Base-by-base conservation (phyloP, 2,888 invertebrate genomes). In the Leptinotarsa rubiginosa region DNA sequence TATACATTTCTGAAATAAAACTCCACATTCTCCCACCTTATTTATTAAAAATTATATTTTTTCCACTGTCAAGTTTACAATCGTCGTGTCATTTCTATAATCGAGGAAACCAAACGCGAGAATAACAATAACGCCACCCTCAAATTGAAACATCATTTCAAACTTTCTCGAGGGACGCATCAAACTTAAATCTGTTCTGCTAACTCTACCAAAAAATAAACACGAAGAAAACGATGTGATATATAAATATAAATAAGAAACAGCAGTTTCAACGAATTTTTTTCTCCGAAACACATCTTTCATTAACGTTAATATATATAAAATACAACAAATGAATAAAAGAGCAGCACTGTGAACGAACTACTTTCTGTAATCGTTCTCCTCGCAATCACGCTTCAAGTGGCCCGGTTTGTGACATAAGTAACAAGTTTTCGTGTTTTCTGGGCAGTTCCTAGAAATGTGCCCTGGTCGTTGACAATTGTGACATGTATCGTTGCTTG, bases 391-490 rank as follows among this genome's bases (percentile, higher is more conserved):
- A 87, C 96, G 95, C 89, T 95, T 95, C 91, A 96, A 93, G 90
- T 96, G 96, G 81, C 96, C 96, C 81, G 94, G 92, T 89, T 97
- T 95, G 90, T 96, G 95, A 91, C 97, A 97, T 87, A 94, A 93
- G 90, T 96, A 97, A 91, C 97, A 97, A 84, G 94, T 95, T 90
- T 96, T 95, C 85, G 92, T 95, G 93, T 88, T 88, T 73, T 95
- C 95, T 73, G 95, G 95, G 89, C 95, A 95, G 89, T 94, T 94
- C 87, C 94, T 93, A 78, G 94, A 96, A 88, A 97, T 94, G 90
- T 97, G 97, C 81, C 97, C 97, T 81, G 94, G 93, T 91, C 96
- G 95, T 90, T 95, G 95, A 91, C 97, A 97, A 90, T 95, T 97
- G 92, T 97, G 97, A 91, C 97, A 97, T 84, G 95, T 94, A 88